Conservation (phyloP, 1,140 invertebrate species). For the Monochamus saltuarius region DNA sequence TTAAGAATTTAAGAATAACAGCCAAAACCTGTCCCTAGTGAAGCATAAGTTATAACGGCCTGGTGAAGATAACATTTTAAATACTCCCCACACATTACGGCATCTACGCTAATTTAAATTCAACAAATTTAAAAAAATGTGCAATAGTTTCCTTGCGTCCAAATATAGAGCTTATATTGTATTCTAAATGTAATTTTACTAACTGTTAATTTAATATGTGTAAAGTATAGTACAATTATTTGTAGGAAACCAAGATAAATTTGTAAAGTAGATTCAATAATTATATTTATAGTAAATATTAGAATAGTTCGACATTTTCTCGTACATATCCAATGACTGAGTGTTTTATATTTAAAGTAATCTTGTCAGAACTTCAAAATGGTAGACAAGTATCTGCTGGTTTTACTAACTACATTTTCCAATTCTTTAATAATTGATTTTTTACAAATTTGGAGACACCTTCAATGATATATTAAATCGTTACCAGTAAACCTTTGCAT, state of each 20-base stretch:
- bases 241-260: conserved; percentile 5
- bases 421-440: too few species aligned
- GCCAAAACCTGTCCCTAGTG: not conserved
- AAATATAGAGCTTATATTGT: conserved; percentile 14
- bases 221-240: conserved; percentile 15
- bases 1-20: not conserved
- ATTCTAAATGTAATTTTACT: too few species aligned
- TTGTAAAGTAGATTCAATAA: not conserved
- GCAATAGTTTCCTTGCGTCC: conserved; percentile 31
- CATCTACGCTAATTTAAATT: conserved; percentile 12
- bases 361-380: too few species aligned
- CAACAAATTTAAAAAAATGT: conserved; percentile 18
- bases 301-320: not conserved
- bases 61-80: not conserved
- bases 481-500: too few species aligned
- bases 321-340: conserved; percentile 22
- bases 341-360: conserved; percentile 6
- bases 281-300: too few species aligned
- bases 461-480: too few species aligned
- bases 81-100: conserved; percentile 16
- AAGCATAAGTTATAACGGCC: not conserved
- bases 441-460: too few species aligned
- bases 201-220: conserved; percentile 23
- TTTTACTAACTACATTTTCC: too few species aligned
- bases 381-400: too few species aligned